Evolutionary conservation across 2,888 invertebrate species (phyloP).

Genomic region (Diachrysia chrysitis): DNA sequence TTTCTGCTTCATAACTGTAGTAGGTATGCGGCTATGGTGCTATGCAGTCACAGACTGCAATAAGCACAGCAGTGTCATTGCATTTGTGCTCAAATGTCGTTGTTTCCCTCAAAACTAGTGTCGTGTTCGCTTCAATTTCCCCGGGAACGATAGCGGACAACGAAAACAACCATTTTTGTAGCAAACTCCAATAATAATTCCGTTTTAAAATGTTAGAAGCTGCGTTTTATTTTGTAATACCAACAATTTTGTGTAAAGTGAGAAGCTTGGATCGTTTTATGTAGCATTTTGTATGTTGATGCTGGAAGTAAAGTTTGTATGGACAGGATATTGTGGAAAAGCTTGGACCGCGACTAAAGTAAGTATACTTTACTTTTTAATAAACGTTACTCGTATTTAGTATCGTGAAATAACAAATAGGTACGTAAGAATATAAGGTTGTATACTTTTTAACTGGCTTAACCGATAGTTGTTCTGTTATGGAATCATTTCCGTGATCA

Average conservation of each 20-base stretch:
- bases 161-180: slow-evolving; percentile 57
- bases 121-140: slow-evolving; percentile 58
- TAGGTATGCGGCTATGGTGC: slow-evolving; percentile 15
- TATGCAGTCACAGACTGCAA: slow-evolving; percentile 45
- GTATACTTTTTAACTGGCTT: not conserved
- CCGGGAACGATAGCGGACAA: slow-evolving; percentile 52
- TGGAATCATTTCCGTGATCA: too few species aligned
- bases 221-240: slow-evolving; percentile 31
- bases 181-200: slow-evolving; percentile 57
- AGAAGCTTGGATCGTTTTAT: slow-evolving; percentile 12
- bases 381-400: not conserved
- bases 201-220: slow-evolving; percentile 51
- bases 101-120: slow-evolving; percentile 53
- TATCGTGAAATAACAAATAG: not conserved
- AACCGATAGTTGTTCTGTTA: not conserved
- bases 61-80: slow-evolving; percentile 58
- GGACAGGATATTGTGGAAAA: not conserved
- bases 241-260: slow-evolving; percentile 43
- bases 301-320: not conserved
- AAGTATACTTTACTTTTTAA: not conserved
- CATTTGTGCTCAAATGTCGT: slow-evolving; percentile 47
- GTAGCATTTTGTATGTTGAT: not conserved
- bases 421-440: not conserved
- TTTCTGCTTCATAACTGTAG: slow-evolving; percentile 35
- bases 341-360: not conserved